Conservation (phyloP, 1,140 invertebrate genomes). For the Helicorthomorpha holstii region DNA sequence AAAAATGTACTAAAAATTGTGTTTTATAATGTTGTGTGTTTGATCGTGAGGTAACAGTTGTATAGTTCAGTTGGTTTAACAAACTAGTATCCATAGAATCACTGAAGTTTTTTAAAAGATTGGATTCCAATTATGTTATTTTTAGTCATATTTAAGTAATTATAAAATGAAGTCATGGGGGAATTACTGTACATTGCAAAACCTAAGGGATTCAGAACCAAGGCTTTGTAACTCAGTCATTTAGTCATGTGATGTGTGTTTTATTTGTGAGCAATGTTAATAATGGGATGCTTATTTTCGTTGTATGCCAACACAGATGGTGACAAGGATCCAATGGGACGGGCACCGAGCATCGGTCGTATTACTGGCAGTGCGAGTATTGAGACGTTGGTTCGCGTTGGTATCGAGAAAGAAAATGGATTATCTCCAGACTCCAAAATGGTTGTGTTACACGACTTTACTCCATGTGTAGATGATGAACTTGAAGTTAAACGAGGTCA, state of each 20-base stretch:
- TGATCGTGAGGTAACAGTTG: no score
- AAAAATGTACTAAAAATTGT: no score
- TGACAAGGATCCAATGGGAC: constrained; percentile 46
- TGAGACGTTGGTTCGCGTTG: constrained; percentile 80
- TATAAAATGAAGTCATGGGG: no score
- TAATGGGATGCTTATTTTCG: constrained; percentile 19
- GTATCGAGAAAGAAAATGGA: constrained; percentile 77
- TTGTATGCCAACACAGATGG: no score
- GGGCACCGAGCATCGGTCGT: constrained; percentile 50
- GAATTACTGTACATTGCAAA: no score
- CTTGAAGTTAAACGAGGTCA: constrained; percentile 57
- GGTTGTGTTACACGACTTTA: constrained; percentile 87
- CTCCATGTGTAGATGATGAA: constrained; percentile 86
- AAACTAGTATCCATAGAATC: no score
- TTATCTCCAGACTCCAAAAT: constrained; percentile 82
- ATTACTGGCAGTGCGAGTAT: constrained; percentile 90
- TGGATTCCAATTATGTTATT: no score
- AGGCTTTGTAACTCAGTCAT: not conserved
- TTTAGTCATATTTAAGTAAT: constrained; percentile 2
- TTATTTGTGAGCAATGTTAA: constrained; percentile 10
- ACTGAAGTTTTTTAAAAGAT: no score
- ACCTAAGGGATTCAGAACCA: not conserved
- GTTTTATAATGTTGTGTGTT: no score
- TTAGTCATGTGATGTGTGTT: constrained; percentile 6
- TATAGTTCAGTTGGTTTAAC: no score